Percentiles rank a stretch among this genome's conserved stretches.
Evolutionary conservation across 2,888 invertebrate genomes (phyloP).

Genomic region (Calameuta filiformis): DNA sequence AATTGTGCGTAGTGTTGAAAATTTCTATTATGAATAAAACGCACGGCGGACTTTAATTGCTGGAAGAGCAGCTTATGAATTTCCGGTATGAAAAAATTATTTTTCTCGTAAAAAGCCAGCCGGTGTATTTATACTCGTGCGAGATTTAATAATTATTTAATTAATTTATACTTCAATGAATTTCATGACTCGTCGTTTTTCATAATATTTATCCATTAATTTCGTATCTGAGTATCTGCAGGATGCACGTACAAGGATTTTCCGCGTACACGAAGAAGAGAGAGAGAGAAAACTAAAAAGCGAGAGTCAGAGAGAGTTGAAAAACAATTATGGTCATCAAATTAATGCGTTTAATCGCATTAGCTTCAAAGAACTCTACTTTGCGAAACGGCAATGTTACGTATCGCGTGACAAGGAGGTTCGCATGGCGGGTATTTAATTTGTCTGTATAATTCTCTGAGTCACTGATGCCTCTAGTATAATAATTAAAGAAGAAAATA

Average conservation of each 20-base stretch:
- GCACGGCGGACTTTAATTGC: neutral
- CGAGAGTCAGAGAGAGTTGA: neutral
- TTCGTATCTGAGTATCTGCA: neutral
- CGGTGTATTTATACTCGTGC: neutral
- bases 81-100: neutral
- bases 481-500: neutral
- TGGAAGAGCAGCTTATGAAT: neutral
- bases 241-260: neutral
- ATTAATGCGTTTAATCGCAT: slow-evolving; percentile 27
- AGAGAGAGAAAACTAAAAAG: neutral
- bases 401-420: slow-evolving; percentile 26
- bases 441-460: neutral
- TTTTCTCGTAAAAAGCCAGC: neutral
- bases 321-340: slow-evolving; percentile 13
- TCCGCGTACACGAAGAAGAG: neutral
- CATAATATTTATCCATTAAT: neutral
- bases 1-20: neutral
- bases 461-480: neutral
- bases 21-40: neutral
- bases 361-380: slow-evolving; percentile 17
- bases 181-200: neutral
- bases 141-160: neutral
- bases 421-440: slow-evolving; percentile 12
- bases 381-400: slow-evolving; percentile 11
- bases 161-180: neutral